Conservation (phyloP, 2,888 invertebrate species). For the Phalera bucephala region DNA sequence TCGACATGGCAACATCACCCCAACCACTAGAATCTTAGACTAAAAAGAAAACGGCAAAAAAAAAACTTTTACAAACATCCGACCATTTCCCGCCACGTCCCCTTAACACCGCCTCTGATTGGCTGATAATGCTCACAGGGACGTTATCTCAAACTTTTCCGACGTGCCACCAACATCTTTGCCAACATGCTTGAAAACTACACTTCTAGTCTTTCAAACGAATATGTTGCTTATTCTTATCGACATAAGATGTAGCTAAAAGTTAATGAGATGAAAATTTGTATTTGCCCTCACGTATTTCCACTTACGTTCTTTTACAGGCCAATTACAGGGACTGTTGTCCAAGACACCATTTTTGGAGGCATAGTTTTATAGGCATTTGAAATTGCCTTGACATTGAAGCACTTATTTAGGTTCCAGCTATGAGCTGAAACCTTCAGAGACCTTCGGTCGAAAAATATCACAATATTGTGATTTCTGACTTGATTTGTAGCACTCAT, state of each 20-base stretch:
- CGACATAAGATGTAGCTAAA: background rate
- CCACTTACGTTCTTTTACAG: slow-evolving; percentile 41
- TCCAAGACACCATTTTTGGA: slow-evolving; percentile 30
- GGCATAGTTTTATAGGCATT: background rate
- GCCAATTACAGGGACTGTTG: slow-evolving; percentile 34
- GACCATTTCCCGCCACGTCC: slow-evolving; percentile 23
- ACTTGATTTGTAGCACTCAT: too few species aligned
- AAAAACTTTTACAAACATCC: slow-evolving; percentile 31
- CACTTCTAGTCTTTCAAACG: background rate
- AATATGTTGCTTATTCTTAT: slow-evolving; percentile 8
- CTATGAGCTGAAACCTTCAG: too few species aligned
- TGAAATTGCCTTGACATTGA: background rate
- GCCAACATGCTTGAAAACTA: slow-evolving; percentile 15
- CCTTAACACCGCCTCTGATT: slow-evolving; percentile 40
- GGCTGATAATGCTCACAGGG: slow-evolving; percentile 36
- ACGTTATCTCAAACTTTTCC: slow-evolving; percentile 38
- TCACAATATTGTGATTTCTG: too few species aligned
- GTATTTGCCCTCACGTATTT: slow-evolving; percentile 17
- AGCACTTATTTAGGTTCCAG: too few species aligned
- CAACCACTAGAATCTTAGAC: too few species aligned
- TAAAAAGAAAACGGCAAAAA: slow-evolving; percentile 17
- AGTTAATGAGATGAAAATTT: slow-evolving; percentile 2
- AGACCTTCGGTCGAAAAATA: too few species aligned
- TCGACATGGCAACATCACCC: too few species aligned
- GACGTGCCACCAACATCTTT: slow-evolving; percentile 29